Conservation (phyloP, 2,888 invertebrate species). For the Drosophila paracracens region DNA sequence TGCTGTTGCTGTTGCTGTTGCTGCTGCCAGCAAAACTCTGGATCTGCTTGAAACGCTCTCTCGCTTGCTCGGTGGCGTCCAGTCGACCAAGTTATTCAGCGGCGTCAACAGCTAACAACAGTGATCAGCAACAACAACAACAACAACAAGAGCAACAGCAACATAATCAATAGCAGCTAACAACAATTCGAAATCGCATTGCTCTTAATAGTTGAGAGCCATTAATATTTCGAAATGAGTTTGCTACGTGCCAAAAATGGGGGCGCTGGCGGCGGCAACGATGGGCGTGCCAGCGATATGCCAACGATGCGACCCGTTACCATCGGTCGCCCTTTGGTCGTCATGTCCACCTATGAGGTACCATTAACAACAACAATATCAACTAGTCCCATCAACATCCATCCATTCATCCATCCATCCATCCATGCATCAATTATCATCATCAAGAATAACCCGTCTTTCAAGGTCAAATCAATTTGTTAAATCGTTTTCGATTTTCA, state of each 20-base stretch:
- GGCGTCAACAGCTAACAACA: conserved; percentile 42
- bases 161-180: conserved; percentile 1
- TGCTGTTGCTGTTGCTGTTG: conserved; percentile 1
- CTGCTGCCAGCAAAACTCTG: conserved; percentile 10
- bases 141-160: conserved; percentile 1
- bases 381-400: neutral
- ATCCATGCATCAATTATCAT: conserved; percentile 10
- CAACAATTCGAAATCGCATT: neutral
- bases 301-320: conserved; percentile 73
- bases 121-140: conserved; percentile 2
- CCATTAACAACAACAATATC: neutral
- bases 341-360: conserved; percentile 75
- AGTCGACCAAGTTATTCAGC: conserved; percentile 38
- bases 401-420: conserved; percentile 4
- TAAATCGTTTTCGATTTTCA: conserved; percentile 12
- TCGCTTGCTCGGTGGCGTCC: conserved; percentile 30
- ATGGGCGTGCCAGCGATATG: conserved; percentile 56
- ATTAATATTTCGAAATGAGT: conserved; percentile 52
- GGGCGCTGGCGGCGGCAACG: conserved; percentile 15
- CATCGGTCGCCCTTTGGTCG: conserved; percentile 66
- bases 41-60: conserved; percentile 10
- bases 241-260: conserved; percentile 60
- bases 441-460: neutral
- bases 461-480: conserved; percentile 1
- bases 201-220: neutral